Conservation (phyloP, 2,113 vertebrate species). For the Tragelaphus buxtoni region DNA sequence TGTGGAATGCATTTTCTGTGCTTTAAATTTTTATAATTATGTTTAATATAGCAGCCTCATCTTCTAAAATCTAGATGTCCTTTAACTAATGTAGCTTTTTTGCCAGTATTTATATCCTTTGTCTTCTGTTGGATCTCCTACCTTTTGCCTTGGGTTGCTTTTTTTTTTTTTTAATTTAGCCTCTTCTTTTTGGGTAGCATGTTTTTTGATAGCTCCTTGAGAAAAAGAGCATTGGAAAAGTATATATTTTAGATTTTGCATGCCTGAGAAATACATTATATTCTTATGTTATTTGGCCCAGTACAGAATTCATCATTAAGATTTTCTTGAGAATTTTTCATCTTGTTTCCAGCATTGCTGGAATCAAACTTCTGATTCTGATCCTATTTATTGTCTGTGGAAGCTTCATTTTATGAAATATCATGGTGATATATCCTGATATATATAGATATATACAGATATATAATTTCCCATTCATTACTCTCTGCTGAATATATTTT, state of each 20-base stretch:
- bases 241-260: too few relatives aligned
- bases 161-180: not conserved
- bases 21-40: not conserved
- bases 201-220: not conserved
- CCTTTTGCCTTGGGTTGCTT: not conserved
- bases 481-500: not conserved
- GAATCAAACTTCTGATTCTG: not conserved
- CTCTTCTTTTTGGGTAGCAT: not conserved
- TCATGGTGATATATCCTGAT: not conserved
- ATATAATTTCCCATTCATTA: not conserved
- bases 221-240: too few relatives aligned
- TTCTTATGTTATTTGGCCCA: too few relatives aligned
- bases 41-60: not conserved
- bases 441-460: not conserved
- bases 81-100: not conserved
- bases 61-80: not conserved
- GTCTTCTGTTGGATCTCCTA: not conserved
- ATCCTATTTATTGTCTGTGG: not conserved
- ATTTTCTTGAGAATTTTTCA: not conserved
- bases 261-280: too few relatives aligned
- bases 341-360: not conserved
- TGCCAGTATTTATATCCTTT: not conserved
- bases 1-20: not conserved
- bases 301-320: too few relatives aligned
- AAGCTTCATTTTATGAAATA: not conserved